Conservation (phyloP, 1,140 invertebrate species). For the Oncopodura yosiiana region DNA sequence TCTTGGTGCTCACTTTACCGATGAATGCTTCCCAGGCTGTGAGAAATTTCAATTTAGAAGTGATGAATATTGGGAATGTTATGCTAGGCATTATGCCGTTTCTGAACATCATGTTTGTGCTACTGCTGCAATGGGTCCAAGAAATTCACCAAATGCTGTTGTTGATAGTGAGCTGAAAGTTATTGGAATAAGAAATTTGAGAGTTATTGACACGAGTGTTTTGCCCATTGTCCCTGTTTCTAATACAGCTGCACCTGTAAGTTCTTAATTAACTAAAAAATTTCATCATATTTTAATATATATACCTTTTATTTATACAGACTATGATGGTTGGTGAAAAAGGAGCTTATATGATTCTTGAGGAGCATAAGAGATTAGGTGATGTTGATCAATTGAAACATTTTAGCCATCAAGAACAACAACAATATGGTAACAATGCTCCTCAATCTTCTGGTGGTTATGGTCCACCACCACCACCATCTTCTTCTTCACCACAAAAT, state of each 20-base stretch:
- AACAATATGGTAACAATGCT: too few species aligned
- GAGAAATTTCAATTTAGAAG: constrained; percentile 38
- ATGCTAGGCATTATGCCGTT: constrained; percentile 20
- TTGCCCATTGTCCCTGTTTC: constrained; percentile 61
- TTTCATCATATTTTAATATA: too few species aligned
- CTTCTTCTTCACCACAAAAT: too few species aligned
- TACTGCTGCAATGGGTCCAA: constrained; percentile 44
- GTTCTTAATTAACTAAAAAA: too few species aligned
- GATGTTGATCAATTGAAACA: too few species aligned
- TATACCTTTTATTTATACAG: not conserved
- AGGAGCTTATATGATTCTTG: constrained; percentile 13
- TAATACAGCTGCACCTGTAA: constrained; percentile 62
- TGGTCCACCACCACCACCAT: too few species aligned
- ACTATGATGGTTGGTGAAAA: constrained; percentile 11
- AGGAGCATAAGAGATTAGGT: too few species aligned
- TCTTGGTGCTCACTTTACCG: not conserved
- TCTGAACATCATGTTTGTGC: constrained; percentile 2
- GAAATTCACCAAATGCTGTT: constrained; percentile 52
- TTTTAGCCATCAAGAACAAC: too few species aligned
- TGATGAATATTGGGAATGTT: constrained; percentile 47
- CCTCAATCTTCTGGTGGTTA: too few species aligned
- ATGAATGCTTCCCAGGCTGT: constrained; percentile 28
- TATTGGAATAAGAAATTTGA: constrained; percentile 54
- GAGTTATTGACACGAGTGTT: constrained; percentile 65
- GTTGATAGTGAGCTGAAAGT: constrained; percentile 62